Evolutionary conservation across 2,888 invertebrate genomes (phyloP), one percentile per base, ranked within the genome.

Genomic region (Buathra laborator): DNA sequence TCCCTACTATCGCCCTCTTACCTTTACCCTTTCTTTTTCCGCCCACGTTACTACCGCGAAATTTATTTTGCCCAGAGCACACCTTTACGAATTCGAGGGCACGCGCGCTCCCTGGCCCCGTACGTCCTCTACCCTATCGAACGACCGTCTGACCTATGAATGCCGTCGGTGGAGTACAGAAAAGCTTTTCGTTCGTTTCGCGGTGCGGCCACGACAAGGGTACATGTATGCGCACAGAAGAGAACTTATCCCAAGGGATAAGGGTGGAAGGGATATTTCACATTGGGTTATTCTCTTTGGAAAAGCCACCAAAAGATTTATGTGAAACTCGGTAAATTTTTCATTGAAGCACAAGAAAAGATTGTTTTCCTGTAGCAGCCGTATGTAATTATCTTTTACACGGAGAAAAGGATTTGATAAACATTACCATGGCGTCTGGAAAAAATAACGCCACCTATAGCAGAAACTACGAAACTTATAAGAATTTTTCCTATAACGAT

Each of bases 81-180:
- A 76, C 71, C 78, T 76, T 46, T 66, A 67, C 70, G 64, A 79
- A 83, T 83, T 83, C 70, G 83, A 70, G 74, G 74, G 75, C 83
- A 83, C 74, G 70, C 79, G 64, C 75, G 75, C 67, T n/a, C 71
- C 62, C 19, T 19, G 24, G 46, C 14, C 46, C 66, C 66, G 76
- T 51, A 53, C 74, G 66, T 59, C 19, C 24, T 24, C 4, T 12
- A 62, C n/a, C 32, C 48, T 44, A 62, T 75, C 56, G 70, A 70
- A 74, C 68, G 62, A 72, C 43, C 66, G 44, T 76, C 76, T 76
- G 67, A 84, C 76, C 70, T 83, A 83, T 80, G 83, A 79, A 83
- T 80, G 74, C 64, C 79, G 10, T 59, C 51, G 75, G 64, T 79
- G 53, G 48, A 53, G 64, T 46, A 62, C 46, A 24, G 19, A 16